Conservation (phyloP, 2,888 invertebrate genomes). For the Hydrotaea diabolus region DNA sequence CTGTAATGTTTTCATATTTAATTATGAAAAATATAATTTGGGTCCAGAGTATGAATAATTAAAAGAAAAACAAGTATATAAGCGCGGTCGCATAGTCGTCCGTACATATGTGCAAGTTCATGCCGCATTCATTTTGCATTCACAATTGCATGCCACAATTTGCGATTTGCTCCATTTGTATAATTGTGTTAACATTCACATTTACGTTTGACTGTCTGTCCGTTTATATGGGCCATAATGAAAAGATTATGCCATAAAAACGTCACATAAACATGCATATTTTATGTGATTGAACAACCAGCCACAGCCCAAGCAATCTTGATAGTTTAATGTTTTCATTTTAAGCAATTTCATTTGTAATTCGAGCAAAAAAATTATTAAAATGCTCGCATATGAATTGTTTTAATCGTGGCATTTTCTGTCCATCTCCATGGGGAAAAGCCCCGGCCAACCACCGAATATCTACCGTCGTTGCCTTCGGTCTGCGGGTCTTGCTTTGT, state of each 20-base stretch:
- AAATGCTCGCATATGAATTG: conserved; percentile 47
- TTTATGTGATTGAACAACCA: neutral
- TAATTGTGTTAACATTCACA: neutral
- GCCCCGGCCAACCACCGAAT: neutral
- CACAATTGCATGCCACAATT: neutral
- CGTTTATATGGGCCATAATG: too few species aligned
- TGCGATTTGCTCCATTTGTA: neutral
- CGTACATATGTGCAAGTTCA: too few species aligned
- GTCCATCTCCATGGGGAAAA: neutral
- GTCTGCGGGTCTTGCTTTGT: neutral
- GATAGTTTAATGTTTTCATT: conserved; percentile 60
- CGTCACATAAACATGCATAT: neutral
- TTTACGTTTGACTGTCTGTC: neutral
- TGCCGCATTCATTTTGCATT: neutral
- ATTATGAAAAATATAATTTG: neutral
- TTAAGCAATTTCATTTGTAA: conserved; percentile 5
- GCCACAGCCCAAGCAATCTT: conserved; percentile 30
- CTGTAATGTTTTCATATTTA: conserved; percentile 26
- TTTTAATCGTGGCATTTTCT: neutral
- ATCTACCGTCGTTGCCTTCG: neutral
- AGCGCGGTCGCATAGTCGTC: too few species aligned
- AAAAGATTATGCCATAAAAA: conserved; percentile 1
- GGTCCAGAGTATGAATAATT: too few species aligned
- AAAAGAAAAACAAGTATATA: neutral
- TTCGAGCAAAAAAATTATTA: conserved; percentile 45